phyloP scores from a whole-genome alignment of 92 coral and sea anemone genomes.

The Porites divaricata region DNA sequence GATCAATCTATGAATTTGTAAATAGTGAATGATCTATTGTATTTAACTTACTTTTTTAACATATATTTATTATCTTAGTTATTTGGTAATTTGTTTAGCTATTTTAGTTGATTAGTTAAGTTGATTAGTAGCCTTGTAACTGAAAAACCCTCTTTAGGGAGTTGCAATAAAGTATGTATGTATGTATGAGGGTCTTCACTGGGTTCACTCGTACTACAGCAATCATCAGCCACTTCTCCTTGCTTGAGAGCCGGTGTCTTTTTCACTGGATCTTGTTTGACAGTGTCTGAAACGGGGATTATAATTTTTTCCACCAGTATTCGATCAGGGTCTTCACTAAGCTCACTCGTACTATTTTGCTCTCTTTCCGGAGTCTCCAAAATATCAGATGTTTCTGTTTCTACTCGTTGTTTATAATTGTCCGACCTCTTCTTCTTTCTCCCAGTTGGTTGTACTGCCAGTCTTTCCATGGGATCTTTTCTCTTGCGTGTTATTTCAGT shows the following conservation, averaged over 20 bases:
- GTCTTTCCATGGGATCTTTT: slow-evolving; percentile 15
- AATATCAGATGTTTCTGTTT: slow-evolving; percentile 3
- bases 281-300: slow-evolving; percentile 25
- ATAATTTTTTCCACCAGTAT: slow-evolving; percentile 12
- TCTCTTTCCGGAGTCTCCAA: slow-evolving; percentile 1
- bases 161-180: too few relatives aligned
- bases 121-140: too few relatives aligned
- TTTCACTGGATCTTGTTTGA: slow-evolving; percentile 19
- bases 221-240: slow-evolving; percentile 32
- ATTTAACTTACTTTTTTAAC: too few relatives aligned
- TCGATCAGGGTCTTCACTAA: slow-evolving; percentile 18
- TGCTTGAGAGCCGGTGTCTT: slow-evolving; percentile 13
- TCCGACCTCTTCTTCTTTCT: slow-evolving; percentile 10
- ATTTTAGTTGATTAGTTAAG: too few relatives aligned
- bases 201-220: slow-evolving; percentile 18
- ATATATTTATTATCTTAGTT: too few relatives aligned
- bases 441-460: slow-evolving; percentile 17
- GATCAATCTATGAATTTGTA: too few relatives aligned
- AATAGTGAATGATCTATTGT: too few relatives aligned
- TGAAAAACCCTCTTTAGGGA: too few relatives aligned
- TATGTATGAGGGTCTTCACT: slow-evolving; percentile 15
- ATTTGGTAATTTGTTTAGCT: too few relatives aligned
- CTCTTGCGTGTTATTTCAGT: slow-evolving; percentile 16
- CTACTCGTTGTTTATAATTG: slow-evolving; percentile 10
- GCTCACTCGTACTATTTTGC: not conserved